Evolutionary conservation across 2,888 invertebrate species (phyloP), one percentile per base, ranked within the genome.

Genomic region (Trichacis sp.): DNA sequence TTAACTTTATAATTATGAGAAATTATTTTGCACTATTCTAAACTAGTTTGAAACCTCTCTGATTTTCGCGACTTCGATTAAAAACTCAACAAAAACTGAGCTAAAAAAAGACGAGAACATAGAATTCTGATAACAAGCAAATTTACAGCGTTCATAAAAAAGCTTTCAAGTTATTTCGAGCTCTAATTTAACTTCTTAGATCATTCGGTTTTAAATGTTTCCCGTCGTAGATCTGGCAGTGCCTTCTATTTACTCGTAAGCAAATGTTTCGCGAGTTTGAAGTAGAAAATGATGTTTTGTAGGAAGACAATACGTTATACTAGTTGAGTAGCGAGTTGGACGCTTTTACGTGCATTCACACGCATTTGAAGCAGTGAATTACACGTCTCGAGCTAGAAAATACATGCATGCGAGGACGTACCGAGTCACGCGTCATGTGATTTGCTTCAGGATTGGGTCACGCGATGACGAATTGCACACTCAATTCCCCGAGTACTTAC

Each of bases 281-380:
- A 55, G 54, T 54, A 17, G 46, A 51, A 12, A 52, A 38, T 40
- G 54, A 54, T 64, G 50, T 50, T 54, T 50, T 53, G 58, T 49
- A 54, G 29, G 38, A 59, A 49, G 59, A 64, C 55, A 59, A 64
- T 64, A 64, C 56, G 56, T 48, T 59, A 52, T 48, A 60, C 47
- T 56, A 65, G 56, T 43, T 29, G 60, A 48, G 48, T 42, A 64
- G 55, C 38, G 56, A 56, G 59, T 51, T 29, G 52, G 55, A 48
- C 33, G 59, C 59, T 43, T 59, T 55, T 59, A 64, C 52, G 40
- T 52, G 59, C 54, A 55, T 48, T 64, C 64, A 49, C 63, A 59
- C 60, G 64, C 55, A 68, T 60, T 64, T 52, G 56, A 59, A 56
- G 43, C 50, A 47, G 56, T 53, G 68, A 68, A 68, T 62, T 68